These are phyloP conservation scores for Phengaris alcon DNA, from an alignment of 2,888 invertebrate genomes.

Conservation along the genomic window DNA sequence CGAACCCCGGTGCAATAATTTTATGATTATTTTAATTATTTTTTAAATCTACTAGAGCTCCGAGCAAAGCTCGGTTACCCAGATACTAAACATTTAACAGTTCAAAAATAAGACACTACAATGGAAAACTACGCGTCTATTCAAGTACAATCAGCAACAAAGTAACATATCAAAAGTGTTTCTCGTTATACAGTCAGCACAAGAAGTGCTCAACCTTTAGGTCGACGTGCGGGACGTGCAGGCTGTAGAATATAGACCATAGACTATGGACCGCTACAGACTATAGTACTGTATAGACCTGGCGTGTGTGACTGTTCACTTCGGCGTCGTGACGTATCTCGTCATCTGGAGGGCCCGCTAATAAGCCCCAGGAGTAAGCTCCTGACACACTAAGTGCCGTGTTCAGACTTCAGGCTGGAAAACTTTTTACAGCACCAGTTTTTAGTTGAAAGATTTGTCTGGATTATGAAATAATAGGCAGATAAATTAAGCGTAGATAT, in stretches of 20 bases:
- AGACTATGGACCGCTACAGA: not conserved
- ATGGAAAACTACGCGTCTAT: not conserved
- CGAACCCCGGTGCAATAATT: no score
- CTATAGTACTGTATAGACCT: not conserved
- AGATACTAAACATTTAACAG: no score
- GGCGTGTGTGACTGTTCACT: slow-evolving; percentile 4
- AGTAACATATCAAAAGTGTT: not conserved
- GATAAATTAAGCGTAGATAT: no score
- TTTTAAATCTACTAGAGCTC: no score
- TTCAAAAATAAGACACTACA: not conserved
- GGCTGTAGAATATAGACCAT: no score
- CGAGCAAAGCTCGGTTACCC: no score
- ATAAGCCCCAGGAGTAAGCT: slow-evolving; percentile 9
- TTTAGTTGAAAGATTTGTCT: not conserved
- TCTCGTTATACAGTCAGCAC: not conserved
- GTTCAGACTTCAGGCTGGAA: not conserved
- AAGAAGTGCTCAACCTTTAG: not conserved
- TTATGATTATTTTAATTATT: no score
- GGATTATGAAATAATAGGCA: not conserved
- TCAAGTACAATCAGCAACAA: not conserved
- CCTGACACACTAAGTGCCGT: slow-evolving; percentile 15
- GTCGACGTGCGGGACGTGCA: not conserved
- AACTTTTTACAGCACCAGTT: not conserved
- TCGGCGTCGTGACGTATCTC: slow-evolving; percentile 20
- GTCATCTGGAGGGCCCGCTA: slow-evolving; percentile 21